Percentiles rank a stretch among this genome's conserved stretches.
phyloP scores from a whole-genome alignment of 2,888 invertebrate species.

The Noctua comes region DNA sequence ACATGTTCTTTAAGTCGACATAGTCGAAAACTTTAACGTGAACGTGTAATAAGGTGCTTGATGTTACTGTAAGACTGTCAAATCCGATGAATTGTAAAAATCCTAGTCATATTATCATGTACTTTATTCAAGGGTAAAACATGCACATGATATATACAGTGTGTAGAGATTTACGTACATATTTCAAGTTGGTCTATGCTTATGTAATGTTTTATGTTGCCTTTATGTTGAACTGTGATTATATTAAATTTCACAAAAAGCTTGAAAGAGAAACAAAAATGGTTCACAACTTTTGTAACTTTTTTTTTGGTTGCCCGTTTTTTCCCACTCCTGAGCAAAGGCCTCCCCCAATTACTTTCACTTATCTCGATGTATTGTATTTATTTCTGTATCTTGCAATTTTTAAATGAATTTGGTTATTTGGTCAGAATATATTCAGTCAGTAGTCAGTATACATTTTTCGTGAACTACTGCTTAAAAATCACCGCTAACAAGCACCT shows the following conservation, averaged over 20 bases:
- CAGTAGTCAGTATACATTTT: neutral
- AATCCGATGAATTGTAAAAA: neutral
- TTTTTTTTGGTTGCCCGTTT: neutral
- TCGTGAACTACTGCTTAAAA: neutral
- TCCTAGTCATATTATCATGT: neutral
- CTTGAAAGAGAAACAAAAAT: neutral
- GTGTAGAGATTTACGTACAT: neutral
- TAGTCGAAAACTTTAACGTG: conserved; percentile 45
- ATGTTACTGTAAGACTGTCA: neutral
- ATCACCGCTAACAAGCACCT: neutral
- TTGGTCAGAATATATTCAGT: neutral
- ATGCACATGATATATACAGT: neutral
- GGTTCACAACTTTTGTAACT: neutral
- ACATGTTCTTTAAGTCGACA: conserved; percentile 20
- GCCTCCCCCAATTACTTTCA: too few species aligned
- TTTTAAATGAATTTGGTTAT: neutral
- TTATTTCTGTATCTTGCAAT: neutral
- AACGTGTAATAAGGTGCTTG: conserved; percentile 47
- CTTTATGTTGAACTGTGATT: neutral
- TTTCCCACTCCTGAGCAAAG: neutral
- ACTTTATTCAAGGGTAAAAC: neutral
- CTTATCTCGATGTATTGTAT: neutral
- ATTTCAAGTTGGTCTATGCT: neutral
- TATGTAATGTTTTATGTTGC: neutral
- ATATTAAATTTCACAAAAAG: neutral